Evolutionary conservation across 2,797 vertebrate species (phyloP), one percentile per base, ranked within the genome.

Genomic region (Etheostoma nigrum): DNA sequence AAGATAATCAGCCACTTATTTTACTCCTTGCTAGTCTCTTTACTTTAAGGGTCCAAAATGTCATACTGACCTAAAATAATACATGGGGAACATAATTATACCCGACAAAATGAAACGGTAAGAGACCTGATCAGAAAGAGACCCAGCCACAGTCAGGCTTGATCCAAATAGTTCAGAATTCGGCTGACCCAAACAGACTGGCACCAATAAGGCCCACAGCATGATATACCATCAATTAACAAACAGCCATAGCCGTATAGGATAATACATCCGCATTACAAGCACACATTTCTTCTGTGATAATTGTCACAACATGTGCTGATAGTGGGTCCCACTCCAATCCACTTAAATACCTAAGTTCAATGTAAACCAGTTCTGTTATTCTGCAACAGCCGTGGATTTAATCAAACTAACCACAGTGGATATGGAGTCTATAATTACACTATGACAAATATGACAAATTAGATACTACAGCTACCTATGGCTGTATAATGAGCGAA

Each of bases 381-480:
- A 40, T 40, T 40, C 36, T 40, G 36, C 36, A 11, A 40, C 36
- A 40, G 36, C 36, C 10, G 10, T 30, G 79, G 21, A 69, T 71
- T 72, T 63, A 58, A 72, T 57, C 63, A 52, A 45, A 73, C 23
- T 63, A 62, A 45, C 42, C 48, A 49, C 25, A 51, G 65, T 18
- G 45, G 58, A 74, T 58, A 27, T 23, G 25, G 42, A 40, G 5
- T 71, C 61, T 5, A 51, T 75, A 66, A 81, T 71, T 75, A 61
- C 42, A 71, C 61, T 71, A 25, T 76, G 61, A 75, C 55, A 27
- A 27, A 27, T 27, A 27, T 42, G 48, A 47, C 21, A 61, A 47
- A 75, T 70, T 70, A 71, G 61, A 75, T 49, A 21, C 55, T 33
- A 33, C 21, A 63, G 44, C 58, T n/a, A 59, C 21, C 27, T 42